phyloP scores from a whole-genome alignment of 2,113 vertebrate species.

The Meriones unguiculatus region DNA sequence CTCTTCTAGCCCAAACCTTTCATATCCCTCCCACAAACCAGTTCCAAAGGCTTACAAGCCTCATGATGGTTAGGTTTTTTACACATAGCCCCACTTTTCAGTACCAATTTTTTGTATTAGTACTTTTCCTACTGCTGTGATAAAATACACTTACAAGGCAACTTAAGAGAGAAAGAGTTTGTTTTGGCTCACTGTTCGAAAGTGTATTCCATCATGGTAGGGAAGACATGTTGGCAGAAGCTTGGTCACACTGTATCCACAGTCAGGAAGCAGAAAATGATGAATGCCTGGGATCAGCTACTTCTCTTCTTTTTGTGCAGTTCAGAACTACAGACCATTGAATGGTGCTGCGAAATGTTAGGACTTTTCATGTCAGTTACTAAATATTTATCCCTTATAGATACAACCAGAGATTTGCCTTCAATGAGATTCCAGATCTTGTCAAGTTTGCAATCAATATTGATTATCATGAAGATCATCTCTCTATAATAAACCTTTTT shows the following conservation, averaged over 20 bases:
- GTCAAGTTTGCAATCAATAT: background rate
- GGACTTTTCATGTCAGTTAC: background rate
- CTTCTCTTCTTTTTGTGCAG: too few species aligned
- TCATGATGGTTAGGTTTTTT: background rate
- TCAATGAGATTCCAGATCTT: background rate
- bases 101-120: background rate
- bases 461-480: background rate
- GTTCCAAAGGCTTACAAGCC: background rate
- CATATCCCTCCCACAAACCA: background rate
- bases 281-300: background rate
- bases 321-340: background rate
- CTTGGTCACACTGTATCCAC: background rate
- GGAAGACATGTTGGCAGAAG: background rate
- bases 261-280: background rate
- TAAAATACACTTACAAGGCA: background rate
- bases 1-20: background rate
- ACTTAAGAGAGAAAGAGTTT: background rate
- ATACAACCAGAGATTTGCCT: background rate
- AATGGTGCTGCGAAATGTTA: too few species aligned
- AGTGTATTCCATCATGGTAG: background rate
- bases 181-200: background rate
- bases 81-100: background rate
- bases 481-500: background rate
- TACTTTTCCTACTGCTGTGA: background rate
- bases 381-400: background rate